These are phyloP conservation scores for Rhinichthys osculus DNA, from an alignment of 2,797 vertebrate species.

Conservation along the genomic window DNA sequence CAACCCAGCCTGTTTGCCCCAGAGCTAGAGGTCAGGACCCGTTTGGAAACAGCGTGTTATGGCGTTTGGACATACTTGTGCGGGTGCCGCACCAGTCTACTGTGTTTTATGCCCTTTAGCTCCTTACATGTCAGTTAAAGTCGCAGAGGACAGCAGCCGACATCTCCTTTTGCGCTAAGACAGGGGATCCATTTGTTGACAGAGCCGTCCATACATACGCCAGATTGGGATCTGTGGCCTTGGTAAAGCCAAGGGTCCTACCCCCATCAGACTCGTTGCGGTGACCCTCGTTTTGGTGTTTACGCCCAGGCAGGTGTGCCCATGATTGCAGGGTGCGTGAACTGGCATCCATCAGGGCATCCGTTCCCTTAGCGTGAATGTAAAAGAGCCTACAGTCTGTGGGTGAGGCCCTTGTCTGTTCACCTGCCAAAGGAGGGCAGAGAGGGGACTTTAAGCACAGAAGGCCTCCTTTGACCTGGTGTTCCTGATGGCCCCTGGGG, in stretches of 20 bases:
- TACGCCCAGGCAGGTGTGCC: conserved; percentile 62
- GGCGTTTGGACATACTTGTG: conserved; percentile 53
- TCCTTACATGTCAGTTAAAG: conserved; percentile 64
- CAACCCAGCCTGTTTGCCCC: conserved; percentile 56
- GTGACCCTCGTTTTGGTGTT: conserved; percentile 61
- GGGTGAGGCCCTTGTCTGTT: conserved; percentile 68
- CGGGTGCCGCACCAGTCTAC: conserved; percentile 49
- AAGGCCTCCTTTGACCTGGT: conserved; percentile 55
- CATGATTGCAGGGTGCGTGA: conserved; percentile 54
- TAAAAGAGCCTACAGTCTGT: conserved; percentile 63
- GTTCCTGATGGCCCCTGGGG: conserved; percentile 43
- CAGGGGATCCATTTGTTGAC: conserved; percentile 47
- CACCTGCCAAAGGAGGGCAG: conserved; percentile 61
- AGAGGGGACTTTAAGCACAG: conserved; percentile 58
- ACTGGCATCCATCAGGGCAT: conserved; percentile 61
- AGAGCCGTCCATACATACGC: conserved; percentile 52
- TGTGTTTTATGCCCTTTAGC: conserved; percentile 62
- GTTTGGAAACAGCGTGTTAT: conserved; percentile 55
- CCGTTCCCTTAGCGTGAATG: conserved; percentile 60
- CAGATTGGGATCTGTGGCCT: conserved; percentile 46
- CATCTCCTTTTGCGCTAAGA: conserved; percentile 51
- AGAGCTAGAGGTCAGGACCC: conserved; percentile 61
- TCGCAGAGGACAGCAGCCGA: conserved; percentile 48
- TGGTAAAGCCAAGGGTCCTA: conserved; percentile 61
- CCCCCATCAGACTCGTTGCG: conserved; percentile 58